Evolutionary conservation across 2,113 vertebrate genomes (phyloP), one percentile per base, ranked within the genome.

Genomic region (Notarius quadriscutis): DNA sequence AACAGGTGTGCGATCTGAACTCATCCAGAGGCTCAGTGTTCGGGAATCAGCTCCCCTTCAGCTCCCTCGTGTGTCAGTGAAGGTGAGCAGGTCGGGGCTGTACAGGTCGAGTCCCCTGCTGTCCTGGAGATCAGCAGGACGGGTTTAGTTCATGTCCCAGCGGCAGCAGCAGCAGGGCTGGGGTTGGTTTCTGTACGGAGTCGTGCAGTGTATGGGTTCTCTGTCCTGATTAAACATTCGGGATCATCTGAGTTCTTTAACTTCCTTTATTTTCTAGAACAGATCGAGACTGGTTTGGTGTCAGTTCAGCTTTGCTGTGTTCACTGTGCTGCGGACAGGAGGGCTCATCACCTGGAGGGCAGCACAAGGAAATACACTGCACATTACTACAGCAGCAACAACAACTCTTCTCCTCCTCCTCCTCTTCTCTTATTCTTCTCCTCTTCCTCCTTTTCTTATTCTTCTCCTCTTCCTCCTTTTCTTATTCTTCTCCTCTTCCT

Each of bases 321-420:
- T 74, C 82, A 69, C 27, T 71, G 11, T 27, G 8, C 50, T 78
- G 60, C 48, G 67, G 27, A 71, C 20, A 41, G 6, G 0, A 34
- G 63, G 82, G 62, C 84, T 86, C 79, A 80, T 80, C 83, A 87
- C 84, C 62, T 57, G 67, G 60, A 72, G 86, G 50, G 58, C 50
- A 48, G 75, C 62, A 65, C 58, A 60, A 30, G 30, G 53, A 57
- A 80, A 34, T 34, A 80, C 15, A 5, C 14, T 30, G 7, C 1
- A 9, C 41, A 41, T 41, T 41, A 41, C 41, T 41, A 41, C 41
- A 3, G 1, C 41, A 41, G 4, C 41, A 41, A 4, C 41, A 4
- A 41, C 2, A n/a, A n/a, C n/a, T n/a, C n/a, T 41, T 41, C 41
- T 41, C 34, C 34, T 34, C 34, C 34, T 34, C 1, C 34, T 34